Conservation (phyloP, 2,888 invertebrate species). For the Hanleya hanleyi region DNA sequence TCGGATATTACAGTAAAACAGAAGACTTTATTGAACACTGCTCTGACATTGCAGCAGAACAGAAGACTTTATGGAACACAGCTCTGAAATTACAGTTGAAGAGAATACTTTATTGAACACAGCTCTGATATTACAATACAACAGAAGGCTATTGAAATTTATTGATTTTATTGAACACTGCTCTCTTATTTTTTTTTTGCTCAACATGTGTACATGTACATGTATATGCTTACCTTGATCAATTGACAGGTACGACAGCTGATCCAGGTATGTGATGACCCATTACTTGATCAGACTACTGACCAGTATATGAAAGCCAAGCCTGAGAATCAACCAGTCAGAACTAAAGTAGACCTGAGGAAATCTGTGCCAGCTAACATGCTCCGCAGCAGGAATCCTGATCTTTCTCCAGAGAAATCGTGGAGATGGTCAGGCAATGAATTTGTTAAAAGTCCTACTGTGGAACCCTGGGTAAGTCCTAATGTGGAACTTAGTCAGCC, state of each 20-base stretch:
- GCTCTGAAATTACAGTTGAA: too few species aligned
- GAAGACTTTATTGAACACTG: too few species aligned
- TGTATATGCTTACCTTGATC: background rate
- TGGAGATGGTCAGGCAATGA: conserved; percentile 69
- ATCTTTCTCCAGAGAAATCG: conserved; percentile 42
- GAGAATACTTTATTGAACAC: too few species aligned
- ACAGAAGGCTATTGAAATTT: too few species aligned
- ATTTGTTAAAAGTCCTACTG: conserved; percentile 66
- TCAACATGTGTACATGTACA: too few species aligned
- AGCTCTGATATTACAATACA: too few species aligned
- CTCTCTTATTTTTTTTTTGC: too few species aligned
- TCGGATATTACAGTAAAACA: too few species aligned
- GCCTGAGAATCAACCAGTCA: conserved; percentile 12
- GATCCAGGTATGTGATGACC: conserved; percentile 88
- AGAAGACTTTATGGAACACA: too few species aligned
- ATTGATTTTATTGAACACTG: too few species aligned
- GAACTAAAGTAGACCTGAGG: conserved; percentile 16
- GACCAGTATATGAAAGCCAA: conserved; percentile 80
- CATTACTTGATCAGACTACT: conserved; percentile 88
- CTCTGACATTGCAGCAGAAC: too few species aligned
- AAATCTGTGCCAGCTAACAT: background rate
- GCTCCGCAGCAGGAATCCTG: conserved; percentile 26
- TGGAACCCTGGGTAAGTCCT: conserved; percentile 80
- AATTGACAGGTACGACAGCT: conserved; percentile 80
- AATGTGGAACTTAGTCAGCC: background rate